Evolutionary conservation across 2,888 invertebrate species (phyloP).

Genomic region (Brenthis hecate): DNA sequence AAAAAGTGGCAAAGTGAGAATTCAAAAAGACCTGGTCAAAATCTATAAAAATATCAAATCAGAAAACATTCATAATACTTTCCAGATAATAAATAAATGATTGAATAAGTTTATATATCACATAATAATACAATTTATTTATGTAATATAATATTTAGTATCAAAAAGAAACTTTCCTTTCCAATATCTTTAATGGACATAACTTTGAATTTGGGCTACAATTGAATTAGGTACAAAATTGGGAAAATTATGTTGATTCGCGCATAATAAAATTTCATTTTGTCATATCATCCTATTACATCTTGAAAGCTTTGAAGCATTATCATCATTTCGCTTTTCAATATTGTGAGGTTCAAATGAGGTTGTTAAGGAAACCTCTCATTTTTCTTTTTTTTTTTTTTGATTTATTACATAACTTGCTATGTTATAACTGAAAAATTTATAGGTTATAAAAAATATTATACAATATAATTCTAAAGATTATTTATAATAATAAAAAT

Average conservation of each 20-base stretch:
- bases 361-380: constrained; percentile 14
- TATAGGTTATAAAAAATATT: too few relatives aligned
- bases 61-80: too few relatives aligned
- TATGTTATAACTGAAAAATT: not conserved
- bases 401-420: not conserved
- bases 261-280: constrained; percentile 29
- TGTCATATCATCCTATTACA: constrained; percentile 24
- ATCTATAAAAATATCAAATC: too few relatives aligned
- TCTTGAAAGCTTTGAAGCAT: constrained; percentile 26
- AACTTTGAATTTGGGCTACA: constrained; percentile 13
- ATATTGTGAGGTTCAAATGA: constrained; percentile 20
- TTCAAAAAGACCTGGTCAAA: too few relatives aligned
- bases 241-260: constrained; percentile 21
- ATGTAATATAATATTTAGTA: not conserved
- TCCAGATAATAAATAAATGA: too few relatives aligned
- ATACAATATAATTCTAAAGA: too few relatives aligned
- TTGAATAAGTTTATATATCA: too few relatives aligned
- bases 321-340: constrained; percentile 25
- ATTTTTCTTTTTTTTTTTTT: not conserved
- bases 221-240: constrained; percentile 13
- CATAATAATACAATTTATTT: too few relatives aligned
- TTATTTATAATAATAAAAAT: too few relatives aligned
- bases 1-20: too few relatives aligned
- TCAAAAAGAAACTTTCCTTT: not conserved
- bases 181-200: constrained; percentile 12